Conservation (phyloP, 2,797 vertebrate genomes). For the Xiphorhynchus erythropygius region DNA sequence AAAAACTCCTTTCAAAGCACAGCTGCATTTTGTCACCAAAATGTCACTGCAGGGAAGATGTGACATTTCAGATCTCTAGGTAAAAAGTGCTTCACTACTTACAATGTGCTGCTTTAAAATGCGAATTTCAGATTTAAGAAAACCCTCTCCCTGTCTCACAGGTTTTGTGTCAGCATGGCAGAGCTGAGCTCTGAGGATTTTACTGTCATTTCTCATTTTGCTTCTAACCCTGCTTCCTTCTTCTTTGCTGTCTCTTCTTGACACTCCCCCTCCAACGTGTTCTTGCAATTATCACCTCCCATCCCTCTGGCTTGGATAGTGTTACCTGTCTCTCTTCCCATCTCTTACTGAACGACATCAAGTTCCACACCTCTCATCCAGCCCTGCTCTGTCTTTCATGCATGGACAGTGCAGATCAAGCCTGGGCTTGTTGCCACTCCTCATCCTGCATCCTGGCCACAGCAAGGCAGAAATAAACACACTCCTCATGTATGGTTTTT, state of each 20-base stretch:
- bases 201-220: background rate
- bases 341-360: background rate
- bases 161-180: background rate
- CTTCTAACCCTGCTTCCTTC: background rate
- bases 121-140: conserved; percentile 27
- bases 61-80: conserved; percentile 48
- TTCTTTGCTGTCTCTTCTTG: background rate
- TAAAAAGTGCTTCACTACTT: conserved; percentile 4
- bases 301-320: background rate
- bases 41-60: conserved; percentile 21
- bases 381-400: background rate
- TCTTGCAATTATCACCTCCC: background rate
- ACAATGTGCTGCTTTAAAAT: background rate
- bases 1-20: conserved; percentile 18
- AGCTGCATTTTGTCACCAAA: conserved; percentile 56
- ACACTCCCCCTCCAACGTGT: background rate
- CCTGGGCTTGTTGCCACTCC: background rate
- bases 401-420: fast-evolving
- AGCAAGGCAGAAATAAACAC: background rate
- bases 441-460: background rate
- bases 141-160: background rate
- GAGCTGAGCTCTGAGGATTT: background rate
- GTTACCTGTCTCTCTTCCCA: background rate
- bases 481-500: background rate
- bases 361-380: background rate